Base-by-base conservation (phyloP, 2,113 vertebrate species). In the Eretmochelys imbricata region DNA sequence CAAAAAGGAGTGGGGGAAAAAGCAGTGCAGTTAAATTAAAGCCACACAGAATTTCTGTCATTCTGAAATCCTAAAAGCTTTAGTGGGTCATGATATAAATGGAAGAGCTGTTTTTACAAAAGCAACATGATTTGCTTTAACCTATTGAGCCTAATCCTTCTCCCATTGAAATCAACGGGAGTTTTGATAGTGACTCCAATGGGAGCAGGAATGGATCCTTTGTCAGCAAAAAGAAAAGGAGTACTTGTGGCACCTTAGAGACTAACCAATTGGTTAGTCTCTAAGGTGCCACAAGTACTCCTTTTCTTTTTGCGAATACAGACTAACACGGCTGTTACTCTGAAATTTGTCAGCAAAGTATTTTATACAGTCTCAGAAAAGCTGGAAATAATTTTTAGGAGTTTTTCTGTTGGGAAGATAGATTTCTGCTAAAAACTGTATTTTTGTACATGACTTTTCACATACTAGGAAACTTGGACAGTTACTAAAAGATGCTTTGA, bases 321-420 rank as follows among this genome's bases (percentile, higher is more conserved):
- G n/a, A n/a, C n/a, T n/a, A n/a, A n/a, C n/a, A n/a, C n/a, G n/a
- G n/a, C n/a, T n/a, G n/a, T n/a, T n/a, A n/a, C n/a, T n/a, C n/a
- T n/a, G n/a, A n/a, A n/a, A n/a, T 35, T 27, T 65, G 62, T 65
- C 29, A 65, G 62, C 31, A 65, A 35, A 12, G 35, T 14, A 35
- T 29, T 29, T 29, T 16, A 65, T 76, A 94, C 48, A 84, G 62
- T 88, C 78, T 93, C 80, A 83, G 81, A 96, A 91, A 49, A 94
- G 82, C 72, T 96, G 86, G 49, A 49, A 91, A 48, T 80, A 29
- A 75, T 35, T 78, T 93, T 42, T 89, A 84, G 31, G 54, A 7
- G 80, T 81, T 46, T 83, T 90, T 89, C 85, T 93, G 55, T 55
- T 3, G 38, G 54, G 84, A 95, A 89, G 46, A 83, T 83, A 81